Base-by-base conservation (phyloP, 2,888 invertebrate species). In the Byasa hedistus region DNA sequence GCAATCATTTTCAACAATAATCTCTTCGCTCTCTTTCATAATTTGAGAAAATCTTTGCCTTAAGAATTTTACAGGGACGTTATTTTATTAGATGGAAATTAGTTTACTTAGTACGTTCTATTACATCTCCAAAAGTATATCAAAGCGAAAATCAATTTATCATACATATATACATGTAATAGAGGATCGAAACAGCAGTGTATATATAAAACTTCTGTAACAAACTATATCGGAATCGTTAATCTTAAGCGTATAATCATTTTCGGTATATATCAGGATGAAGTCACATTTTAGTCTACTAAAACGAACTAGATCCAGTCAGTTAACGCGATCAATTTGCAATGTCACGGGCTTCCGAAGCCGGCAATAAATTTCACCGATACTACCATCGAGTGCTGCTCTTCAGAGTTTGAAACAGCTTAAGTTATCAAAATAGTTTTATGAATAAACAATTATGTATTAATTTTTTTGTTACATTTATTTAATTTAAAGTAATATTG, bases 251-350 rank as follows among this genome's bases (percentile, higher is more conserved):
- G n/a, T 19, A 44, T 56, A 39, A 55, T 56, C 21, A 39, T 24
- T 10, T 39, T 8, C 48, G n/a, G 39, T 44, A 56, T 57, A 63
- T 63, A 57, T 21, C 10, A 57, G 22, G 22, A 51, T 51, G 32
- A 57, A 36, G 57, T 27, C 19, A 63, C 57, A 63, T 63, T 57
- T 32, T 57, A 57, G 57, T 36, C 22, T 51, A 21, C 36, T 24
- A 64, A 64, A 59, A 64, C 23, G 52, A 39, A 59, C 58, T 64
- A 59, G 64, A 65, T 59, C 55, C 39, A 65, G 59, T 65, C 36
- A 65, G 55, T 65, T 59, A 65, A 65, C 55, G 56, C 60, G 60
- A 65, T 65, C 60, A 61, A 65, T 65, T 65, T 61, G 60, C 65
- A 65, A 44, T 60, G 65, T 61, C 56, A 65, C 22, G 48, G 56